These are phyloP conservation scores for Danio jaintianensis DNA, from an alignment of 2,797 vertebrate genomes.

Conservation along the genomic window DNA sequence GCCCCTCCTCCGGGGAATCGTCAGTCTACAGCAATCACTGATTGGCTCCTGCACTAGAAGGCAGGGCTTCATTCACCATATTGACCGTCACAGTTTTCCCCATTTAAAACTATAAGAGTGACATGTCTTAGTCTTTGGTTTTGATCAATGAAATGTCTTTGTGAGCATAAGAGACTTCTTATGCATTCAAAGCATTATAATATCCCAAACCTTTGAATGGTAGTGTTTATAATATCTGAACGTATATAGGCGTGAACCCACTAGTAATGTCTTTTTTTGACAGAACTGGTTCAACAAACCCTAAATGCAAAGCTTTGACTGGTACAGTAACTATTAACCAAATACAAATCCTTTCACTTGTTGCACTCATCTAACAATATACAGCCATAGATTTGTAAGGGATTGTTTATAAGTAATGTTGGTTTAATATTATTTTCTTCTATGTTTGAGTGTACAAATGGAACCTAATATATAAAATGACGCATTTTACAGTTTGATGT, in stretches of 20 bases:
- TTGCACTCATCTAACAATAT: constrained; percentile 65
- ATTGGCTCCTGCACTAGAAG: no score
- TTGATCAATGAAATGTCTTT: constrained; percentile 7
- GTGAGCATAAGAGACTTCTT: background rate
- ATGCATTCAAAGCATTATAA: background rate
- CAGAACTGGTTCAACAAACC: background rate
- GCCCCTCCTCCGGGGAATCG: no score
- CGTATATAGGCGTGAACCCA: background rate
- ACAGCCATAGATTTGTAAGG: constrained; percentile 68
- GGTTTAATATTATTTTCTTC: constrained; percentile 63
- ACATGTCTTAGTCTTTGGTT: background rate
- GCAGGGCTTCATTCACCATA: no score
- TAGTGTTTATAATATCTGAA: constrained; percentile 6
- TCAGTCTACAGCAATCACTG: no score
- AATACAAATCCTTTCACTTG: constrained; percentile 68
- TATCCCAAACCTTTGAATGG: background rate
- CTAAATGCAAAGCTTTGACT: constrained; percentile 44
- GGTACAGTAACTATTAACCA: constrained; percentile 69
- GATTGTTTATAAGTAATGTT: constrained; percentile 64
- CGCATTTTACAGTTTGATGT: constrained; percentile 48
- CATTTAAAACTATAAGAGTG: no score
- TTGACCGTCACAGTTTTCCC: no score
- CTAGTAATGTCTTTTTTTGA: background rate
- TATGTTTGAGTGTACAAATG: constrained; percentile 74
- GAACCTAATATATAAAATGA: constrained; percentile 81